Evolutionary conservation across 2,888 invertebrate genomes (phyloP), one percentile per base, ranked within the genome.

Genomic region (Caenorhabditis sinica): DNA sequence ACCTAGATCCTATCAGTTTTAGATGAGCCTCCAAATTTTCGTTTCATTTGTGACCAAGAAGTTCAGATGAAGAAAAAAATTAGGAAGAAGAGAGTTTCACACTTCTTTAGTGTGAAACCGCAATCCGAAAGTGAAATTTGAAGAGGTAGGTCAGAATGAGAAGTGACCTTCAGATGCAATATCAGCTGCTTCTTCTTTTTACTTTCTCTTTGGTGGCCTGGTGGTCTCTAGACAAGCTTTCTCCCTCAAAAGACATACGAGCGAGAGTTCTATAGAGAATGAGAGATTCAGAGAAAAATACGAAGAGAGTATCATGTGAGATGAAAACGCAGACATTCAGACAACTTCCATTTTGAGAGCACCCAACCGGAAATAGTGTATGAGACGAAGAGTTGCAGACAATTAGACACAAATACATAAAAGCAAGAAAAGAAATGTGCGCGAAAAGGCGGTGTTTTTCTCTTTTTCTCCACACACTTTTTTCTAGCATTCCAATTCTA

Each of bases 221-320:
- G 69, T 69, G 56, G 53, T 58, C 58, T 58, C 72, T 66, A 69
- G 69, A 40, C 69, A 53, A 56, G 69, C 69, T 65, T 61, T 72
- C 69, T 49, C 72, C 40, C 51, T 69, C 51, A 61, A n/a, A 65
- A 45, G 43, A 40, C 40, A 40, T 13, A 30, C 49, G 30, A 51
- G 40, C 30, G 3, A 72, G 45, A 36, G 45, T 93, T 30, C 92
- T 75, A 86, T 91, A 90, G 56, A 86, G 91, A 15, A 90, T 90
- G 58, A 71, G 71, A 61, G 71, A 68, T 45, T 51, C 30, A 63
- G 76, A 80, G 45, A 69, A 45, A 45, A 36, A 76, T 13, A 58
- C 23, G 15, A 40, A 68, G 45, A 66, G 33, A 66, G 75, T 68
- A 68, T 49, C 60, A 58, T 49, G 61, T 56, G 69, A 56, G 60